Conservation (phyloP, 1,140 invertebrate species). For the Eueides isabella region DNA sequence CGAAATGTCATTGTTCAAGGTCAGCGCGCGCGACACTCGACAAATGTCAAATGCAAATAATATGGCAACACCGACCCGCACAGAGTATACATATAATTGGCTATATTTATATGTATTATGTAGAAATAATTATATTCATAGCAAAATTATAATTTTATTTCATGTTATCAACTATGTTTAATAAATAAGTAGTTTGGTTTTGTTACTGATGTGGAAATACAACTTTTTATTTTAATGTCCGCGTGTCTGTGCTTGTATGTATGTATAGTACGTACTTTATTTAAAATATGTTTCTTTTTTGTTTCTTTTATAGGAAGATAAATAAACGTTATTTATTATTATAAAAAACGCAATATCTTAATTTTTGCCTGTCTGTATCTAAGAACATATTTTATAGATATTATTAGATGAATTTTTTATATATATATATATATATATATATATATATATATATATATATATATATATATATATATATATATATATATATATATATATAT, state of each 20-base stretch:
- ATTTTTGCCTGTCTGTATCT: too few relatives aligned
- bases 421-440: too few relatives aligned
- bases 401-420: too few relatives aligned
- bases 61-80: slow-evolving; percentile 43
- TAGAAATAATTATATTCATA: slow-evolving; percentile 5
- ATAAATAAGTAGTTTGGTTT: not conserved
- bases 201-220: not conserved
- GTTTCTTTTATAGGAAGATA: too few relatives aligned
- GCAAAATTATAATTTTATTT: slow-evolving; percentile 13
- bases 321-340: too few relatives aligned
- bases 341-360: too few relatives aligned
- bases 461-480: too few relatives aligned
- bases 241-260: not conserved
- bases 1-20: slow-evolving; percentile 75
- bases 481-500: too few relatives aligned
- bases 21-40: slow-evolving; percentile 50
- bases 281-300: too few relatives aligned
- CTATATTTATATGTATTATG: slow-evolving; percentile 12
- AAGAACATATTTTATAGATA: too few relatives aligned
- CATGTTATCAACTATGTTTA: not conserved
- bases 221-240: not conserved
- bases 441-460: too few relatives aligned
- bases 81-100: slow-evolving; percentile 25
- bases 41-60: slow-evolving; percentile 73
- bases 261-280: too few relatives aligned